Evolutionary conservation across 2,113 vertebrate genomes (phyloP), one percentile per base, ranked within the genome.

Genomic region (Pituophis catenifer): DNA sequence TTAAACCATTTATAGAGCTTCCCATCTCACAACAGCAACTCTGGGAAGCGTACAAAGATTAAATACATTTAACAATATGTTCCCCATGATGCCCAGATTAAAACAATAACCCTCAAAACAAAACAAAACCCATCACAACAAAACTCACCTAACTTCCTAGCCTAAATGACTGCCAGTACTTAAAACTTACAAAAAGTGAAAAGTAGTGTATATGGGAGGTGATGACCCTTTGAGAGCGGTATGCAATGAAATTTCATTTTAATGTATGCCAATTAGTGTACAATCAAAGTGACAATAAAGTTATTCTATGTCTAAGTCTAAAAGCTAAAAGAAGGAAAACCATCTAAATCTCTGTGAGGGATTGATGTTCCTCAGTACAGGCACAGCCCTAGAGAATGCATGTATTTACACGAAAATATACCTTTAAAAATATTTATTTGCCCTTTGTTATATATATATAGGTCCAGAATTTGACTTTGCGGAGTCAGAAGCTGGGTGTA

Each of bases 401-500:
- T 21, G 3, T 44, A 44, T 44, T 9, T 21, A 81, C 75, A 81
- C 3, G 17, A 81, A 81, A 38, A 33, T 2, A 38, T 81, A 21
- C 15, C 7, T 81, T 19, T 81, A 81, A 93, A 95, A 92, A 94
- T 94, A 58, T 1, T 0, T 93, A 95, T 96, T 54, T 93, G 96
- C 57, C 11, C 95, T 19, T 38, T 89, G 89, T 86, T 90, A 3
- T 44, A 44, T 44, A 44, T 44, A 44, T 88, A 58, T 91, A 98
- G 98, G 98, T 98, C 96, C 98, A 99, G 97, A 99, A 98, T 97
- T 98, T 99, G 96, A 98, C 98, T 57, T 81, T 99, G 93, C 98
- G 98, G 91, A 97, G 98, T 94, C 98, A 98, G 96, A 98, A 98
- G 95, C 97, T 99, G 93, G 98, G 98, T 95, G 97, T 98, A 33